Evolutionary conservation across 2,797 vertebrate genomes (phyloP), one percentile per base, ranked within the genome.

Genomic region (Pangasius larnaudii): DNA sequence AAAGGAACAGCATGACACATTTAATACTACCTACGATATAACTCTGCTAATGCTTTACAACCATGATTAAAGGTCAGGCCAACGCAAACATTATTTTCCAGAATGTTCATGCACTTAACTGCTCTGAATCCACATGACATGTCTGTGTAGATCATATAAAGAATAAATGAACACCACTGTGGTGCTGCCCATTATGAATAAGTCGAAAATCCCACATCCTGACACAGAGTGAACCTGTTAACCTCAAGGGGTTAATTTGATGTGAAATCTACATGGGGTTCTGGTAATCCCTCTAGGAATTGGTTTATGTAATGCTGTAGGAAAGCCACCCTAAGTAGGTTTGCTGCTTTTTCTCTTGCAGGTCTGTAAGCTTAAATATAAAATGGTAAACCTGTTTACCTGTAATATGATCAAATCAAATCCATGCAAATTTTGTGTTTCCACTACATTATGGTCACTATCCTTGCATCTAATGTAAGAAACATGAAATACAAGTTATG

Each of bases 11-110:
- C 30, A 3, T 2, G 5, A 39, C 72, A n/a, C 27, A 27, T 75
- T 78, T 46, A 33, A 39, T 69, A 49, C 87, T 49, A 27, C 72
- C 27, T 61, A 49, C 4, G n/a, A 69, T 88, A 14, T 49, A 69
- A 6, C 42, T 16, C 53, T 27, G 36, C 36, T 30, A 77, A 75
- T 39, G 39, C 16, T 69, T 59, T 65, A 88, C 39, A 72, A 24
- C 75, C 42, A 1, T 16, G 75, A 85, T 71, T 88, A 85, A 88
- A 88, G 87, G 82, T 88, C 81, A 78, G 42, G n/a, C 5, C 72
- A 39, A 56, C 7, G 7, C 36, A 82, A 33, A 77, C 42, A 36
- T 71, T 49, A 51, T 59, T 59, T 80, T 58, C 9, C n/a, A 36
- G 30, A 33, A 78, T 13, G 30, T 33, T 80, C 33, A 80, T 22